A percentile compares a stretch with the other conserved stretches of the same genome.
Conservation (phyloP, 1,140 invertebrate genomes). For the Bombus sibiricus region DNA sequence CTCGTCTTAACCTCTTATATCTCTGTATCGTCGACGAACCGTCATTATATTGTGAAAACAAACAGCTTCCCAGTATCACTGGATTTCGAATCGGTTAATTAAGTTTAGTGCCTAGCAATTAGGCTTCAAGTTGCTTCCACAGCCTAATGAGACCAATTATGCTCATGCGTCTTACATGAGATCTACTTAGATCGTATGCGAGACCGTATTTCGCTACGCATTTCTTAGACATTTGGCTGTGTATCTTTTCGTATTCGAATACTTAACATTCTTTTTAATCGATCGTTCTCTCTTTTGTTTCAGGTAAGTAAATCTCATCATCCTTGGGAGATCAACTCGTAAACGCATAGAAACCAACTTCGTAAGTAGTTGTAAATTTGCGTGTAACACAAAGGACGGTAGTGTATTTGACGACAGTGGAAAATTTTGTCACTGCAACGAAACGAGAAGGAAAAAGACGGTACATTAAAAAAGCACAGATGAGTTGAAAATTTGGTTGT, state of each 20-base stretch:
- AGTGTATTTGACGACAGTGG: background rate
- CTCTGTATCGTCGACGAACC: background rate
- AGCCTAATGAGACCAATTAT: background rate
- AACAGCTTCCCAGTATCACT: background rate
- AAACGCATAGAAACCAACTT: background rate
- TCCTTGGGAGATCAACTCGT: background rate
- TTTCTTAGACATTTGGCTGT: background rate
- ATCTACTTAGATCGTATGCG: background rate
- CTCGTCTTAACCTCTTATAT: too few relatives aligned
- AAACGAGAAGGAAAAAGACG: background rate
- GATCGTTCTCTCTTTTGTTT: slow-evolving; percentile 38
- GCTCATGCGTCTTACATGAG: background rate
- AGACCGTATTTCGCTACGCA: background rate
- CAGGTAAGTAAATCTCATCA: slow-evolving; percentile 50
- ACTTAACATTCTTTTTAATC: background rate
- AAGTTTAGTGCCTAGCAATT: background rate
- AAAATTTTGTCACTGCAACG: background rate
- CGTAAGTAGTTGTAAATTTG: slow-evolving; percentile 41
- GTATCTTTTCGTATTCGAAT: background rate
- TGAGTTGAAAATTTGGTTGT: slow-evolving; percentile 7
- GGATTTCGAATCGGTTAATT: background rate
- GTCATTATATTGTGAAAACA: background rate
- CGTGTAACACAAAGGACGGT: background rate
- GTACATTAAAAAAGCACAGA: background rate
- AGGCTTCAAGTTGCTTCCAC: background rate